Evolutionary conservation across 2,888 invertebrate species (phyloP), one percentile per base, ranked within the genome.

Genomic region (Pheosia tremula): DNA sequence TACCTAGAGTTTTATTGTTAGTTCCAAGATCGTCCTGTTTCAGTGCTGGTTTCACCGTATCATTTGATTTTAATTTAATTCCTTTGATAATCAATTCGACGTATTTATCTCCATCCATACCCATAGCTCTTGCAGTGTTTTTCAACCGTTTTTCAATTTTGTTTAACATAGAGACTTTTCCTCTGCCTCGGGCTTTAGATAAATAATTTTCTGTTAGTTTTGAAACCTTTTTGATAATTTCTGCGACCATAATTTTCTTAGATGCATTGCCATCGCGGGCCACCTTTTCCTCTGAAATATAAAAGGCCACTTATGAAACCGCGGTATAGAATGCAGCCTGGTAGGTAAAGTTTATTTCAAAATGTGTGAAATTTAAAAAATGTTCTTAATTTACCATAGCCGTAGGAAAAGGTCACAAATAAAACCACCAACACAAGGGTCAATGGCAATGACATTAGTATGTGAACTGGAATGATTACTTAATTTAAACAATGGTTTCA

Each of bases 41-140:
- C 36, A 7, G 10, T 9, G 3, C 0, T 4, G 24, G 6, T 7
- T 53, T 5, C 37, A 7, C 13, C 47, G 41, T 56, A 38, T 72
- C 68, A 43, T 64, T 62, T 8, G 76, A 69, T 52, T 79, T 81
- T 47, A 71, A 64, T 68, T 77, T 81, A 60, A 90, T 75, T n/a
- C 85, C 85, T 61, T 83, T 71, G 86, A 90, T 85, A 43, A 91
- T 82, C 4, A 86, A 66, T 47, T 81, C 68, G 0, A 88, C 78
- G 72, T 88, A 86, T 74, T 80, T 84, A 5, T 76, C 65, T 6
- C 77, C 80, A 50, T 80, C 76, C 3, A 59, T 39, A 36, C 84
- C 83, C 57, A 84, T 75, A 5, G 67, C 58, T 59, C 74, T 64
- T 0, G 83, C 76, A 13, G 82, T 80, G 59, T 77, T 76, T 43